Evolutionary conservation across 1,140 invertebrate species (phyloP), one percentile per base, ranked within the genome.

Genomic region (Rhizoglyphus robini): DNA sequence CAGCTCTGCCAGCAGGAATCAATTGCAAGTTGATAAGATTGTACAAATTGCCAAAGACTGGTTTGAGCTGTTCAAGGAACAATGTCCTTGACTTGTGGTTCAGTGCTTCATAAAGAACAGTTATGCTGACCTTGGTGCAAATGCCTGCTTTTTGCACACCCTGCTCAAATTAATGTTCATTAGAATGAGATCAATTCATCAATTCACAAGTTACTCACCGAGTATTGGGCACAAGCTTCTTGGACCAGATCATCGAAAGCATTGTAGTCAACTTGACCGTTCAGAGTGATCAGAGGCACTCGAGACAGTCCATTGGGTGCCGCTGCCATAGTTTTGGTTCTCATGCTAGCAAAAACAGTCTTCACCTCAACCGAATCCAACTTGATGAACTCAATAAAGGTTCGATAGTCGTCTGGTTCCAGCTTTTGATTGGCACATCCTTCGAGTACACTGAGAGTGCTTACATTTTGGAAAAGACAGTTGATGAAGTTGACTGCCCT

Each of bases 161-260:
- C 51, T n/a, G n/a, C 15, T 48, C 25, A 64, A 27, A 49, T 27
- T 8, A 3, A 15, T 64, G 48, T 18, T 11, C 48, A 29, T 51
- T 2, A 51, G 29, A 11, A 18, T 23, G 46, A 30, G n/a, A n/a
- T n/a, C n/a, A n/a, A n/a, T n/a, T n/a, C n/a, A n/a, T n/a, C 20
- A 31, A 29, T 27, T 61, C 4, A 61, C n/a, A 36, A 60, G 4
- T 48, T 4, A 49, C 63, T 49, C 51, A 64, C 63, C 5, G 3
- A 51, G 29, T 38, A 64, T 4, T 49, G 11, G 2, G 8, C 38
- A 65, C 65, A 66, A 41, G 31, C 4, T 66, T 60, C 62, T 46
- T 66, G 65, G 41, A 66, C 38, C 13, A 66, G 31, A 66, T 66
- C 65, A 65, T 66, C 32, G n/a, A 66, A 29, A 18, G 63, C 31